Conservation (phyloP, 2,888 invertebrate genomes). For the Sepioteuthis lessoniana region DNA sequence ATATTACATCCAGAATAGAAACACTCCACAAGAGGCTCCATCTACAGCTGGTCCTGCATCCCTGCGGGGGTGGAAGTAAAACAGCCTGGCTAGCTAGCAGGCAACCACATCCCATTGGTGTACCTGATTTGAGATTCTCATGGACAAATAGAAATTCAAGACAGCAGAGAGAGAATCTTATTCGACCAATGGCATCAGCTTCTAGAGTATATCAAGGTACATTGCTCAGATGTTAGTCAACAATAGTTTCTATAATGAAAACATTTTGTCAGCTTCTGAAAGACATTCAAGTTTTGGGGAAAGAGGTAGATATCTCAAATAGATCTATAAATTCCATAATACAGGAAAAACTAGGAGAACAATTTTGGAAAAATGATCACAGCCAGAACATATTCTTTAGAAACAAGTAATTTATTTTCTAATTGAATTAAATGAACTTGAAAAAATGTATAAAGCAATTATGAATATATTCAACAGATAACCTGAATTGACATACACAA, state of each 20-base stretch:
- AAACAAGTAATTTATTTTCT: background rate
- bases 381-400: background rate
- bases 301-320: background rate
- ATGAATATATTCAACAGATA: too few species aligned
- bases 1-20: constrained; percentile 23
- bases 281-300: background rate
- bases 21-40: background rate
- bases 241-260: background rate
- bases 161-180: background rate
- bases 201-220: background rate
- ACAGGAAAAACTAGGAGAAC: background rate
- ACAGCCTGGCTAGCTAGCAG: background rate
- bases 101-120: background rate
- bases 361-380: background rate
- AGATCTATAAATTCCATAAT: background rate
- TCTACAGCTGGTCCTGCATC: constrained; percentile 17
- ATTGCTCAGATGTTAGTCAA: constrained; percentile 17
- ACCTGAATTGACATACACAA: too few species aligned
- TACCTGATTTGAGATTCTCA: constrained; percentile 17
- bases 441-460: too few species aligned
- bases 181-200: background rate
- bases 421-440: background rate
- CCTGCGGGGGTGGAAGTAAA: background rate
- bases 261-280: background rate
- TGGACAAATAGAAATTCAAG: constrained; percentile 10